Conservation (phyloP, 2,113 vertebrate species). For the Coturnix japonica region DNA sequence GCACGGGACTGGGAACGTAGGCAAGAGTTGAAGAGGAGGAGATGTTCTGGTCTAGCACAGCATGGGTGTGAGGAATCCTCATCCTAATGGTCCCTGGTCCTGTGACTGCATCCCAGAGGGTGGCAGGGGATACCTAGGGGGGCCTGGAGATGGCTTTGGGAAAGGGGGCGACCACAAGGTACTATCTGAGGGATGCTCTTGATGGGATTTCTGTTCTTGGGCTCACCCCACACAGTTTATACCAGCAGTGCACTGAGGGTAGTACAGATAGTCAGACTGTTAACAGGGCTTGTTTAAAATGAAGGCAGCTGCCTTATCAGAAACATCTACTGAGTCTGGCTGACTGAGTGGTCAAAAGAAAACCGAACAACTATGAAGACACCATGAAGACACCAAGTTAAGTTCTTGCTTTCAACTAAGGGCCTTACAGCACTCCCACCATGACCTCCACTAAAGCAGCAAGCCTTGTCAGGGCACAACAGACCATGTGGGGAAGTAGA, state of each 20-base stretch:
- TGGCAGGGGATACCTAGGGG: neutral
- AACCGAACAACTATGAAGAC: neutral
- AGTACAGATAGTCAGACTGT: neutral
- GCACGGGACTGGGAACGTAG: accelerated
- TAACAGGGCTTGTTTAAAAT: neutral
- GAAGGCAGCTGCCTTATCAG: neutral
- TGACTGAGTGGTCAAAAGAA: neutral
- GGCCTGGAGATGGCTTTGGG: neutral
- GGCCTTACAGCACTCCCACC: neutral
- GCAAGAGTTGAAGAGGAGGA: neutral
- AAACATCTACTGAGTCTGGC: neutral
- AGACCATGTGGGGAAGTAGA: neutral
- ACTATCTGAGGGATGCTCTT: accelerated
- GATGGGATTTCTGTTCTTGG: accelerated
- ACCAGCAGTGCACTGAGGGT: neutral
- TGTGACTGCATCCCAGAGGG: accelerated
- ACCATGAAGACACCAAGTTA: neutral
- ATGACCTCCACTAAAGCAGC: neutral
- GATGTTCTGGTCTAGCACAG: neutral
- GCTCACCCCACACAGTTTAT: neutral
- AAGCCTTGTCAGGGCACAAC: neutral
- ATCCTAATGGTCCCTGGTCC: neutral
- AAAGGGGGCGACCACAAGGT: accelerated
- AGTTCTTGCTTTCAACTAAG: neutral
- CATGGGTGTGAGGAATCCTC: neutral